Evolutionary conservation across 2,113 vertebrate genomes (phyloP), one percentile per base, ranked within the genome.

Genomic region (Amphiprion percula): DNA sequence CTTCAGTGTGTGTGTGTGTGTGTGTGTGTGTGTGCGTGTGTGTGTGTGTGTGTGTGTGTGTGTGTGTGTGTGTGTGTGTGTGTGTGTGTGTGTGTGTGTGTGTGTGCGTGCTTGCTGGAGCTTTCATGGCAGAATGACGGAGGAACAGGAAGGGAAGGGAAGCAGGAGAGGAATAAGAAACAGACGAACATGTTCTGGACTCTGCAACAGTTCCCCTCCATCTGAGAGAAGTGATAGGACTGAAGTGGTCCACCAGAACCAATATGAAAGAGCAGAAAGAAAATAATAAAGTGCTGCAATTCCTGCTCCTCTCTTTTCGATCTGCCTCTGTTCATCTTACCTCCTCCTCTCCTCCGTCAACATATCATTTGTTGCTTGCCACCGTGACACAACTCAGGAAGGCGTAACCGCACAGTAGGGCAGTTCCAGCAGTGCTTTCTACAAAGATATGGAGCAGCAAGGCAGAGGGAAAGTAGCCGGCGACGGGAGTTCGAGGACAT

Each of bases 41-140:
- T 63, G 70, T 60, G 62, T n/a, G 68, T 8, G 70, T 63, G 55
- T 26, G 68, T 78, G 69, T 77, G 41, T 72, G 69, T 64, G 70
- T 50, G 49, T 79, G 74, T 63, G 49, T 77, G 77, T 72, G 54
- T 60, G 68, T 59, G 70, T 71, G 52, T 60, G 73, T 49, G 80
- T 76, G 66, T 63, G 70, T 64, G 70, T 50, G 49, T 79, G 74
- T 63, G 49, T 77, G 77, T 72, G 54, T 60, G 68, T 59, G 70
- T 71, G 52, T 60, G 73, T 49, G 80, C 74, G 66, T 63, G 70
- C 70, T 71, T 54, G 63, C 52, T 37, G 54, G 63, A 50, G 68
- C 79, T 77, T 91, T 82, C 76, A 68, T 72, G 69, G 82, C 75
- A 84, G 77, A 58, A 87, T 90, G 88, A 91, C 44, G 23, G 79